Evolutionary conservation across 1,140 invertebrate species (phyloP).

Genomic region (Brachystomella parvula): DNA sequence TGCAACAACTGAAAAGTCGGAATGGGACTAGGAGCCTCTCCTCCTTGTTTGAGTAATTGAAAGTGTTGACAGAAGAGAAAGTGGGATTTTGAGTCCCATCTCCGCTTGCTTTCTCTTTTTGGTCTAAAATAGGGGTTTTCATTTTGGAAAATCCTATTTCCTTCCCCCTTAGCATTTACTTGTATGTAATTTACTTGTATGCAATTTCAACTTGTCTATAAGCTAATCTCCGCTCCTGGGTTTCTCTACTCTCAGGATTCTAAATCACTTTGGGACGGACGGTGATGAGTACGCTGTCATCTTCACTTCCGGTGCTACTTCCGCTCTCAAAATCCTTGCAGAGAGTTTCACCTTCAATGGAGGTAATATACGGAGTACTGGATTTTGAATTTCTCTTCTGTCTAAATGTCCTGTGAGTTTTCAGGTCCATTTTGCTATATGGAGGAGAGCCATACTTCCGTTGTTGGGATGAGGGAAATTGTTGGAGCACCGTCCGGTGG

Average conservation of each 20-base stretch:
- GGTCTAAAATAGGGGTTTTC: too few species aligned
- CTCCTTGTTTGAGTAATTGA: constrained; percentile 1
- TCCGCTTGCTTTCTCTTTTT: neutral
- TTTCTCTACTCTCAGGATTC: constrained; percentile 52
- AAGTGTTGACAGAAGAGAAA: constrained; percentile 3
- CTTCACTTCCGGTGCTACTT: constrained; percentile 84
- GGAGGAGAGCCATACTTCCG: constrained; percentile 90
- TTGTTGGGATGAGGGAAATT: constrained; percentile 77
- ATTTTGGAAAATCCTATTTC: too few species aligned
- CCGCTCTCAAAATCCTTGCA: constrained; percentile 68
- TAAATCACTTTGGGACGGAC: constrained; percentile 75
- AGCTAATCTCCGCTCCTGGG: neutral
- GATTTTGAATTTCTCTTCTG: neutral
- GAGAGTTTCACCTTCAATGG: constrained; percentile 54
- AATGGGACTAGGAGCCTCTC: too few species aligned
- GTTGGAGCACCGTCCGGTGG: constrained; percentile 16
- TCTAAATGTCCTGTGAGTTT: constrained; percentile 2
- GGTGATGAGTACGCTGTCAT: constrained; percentile 73
- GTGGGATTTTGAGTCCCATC: neutral
- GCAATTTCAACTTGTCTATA: too few species aligned
- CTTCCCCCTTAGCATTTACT: too few species aligned
- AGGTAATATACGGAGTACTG: constrained; percentile 29
- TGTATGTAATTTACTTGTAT: too few species aligned
- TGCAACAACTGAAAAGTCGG: too few species aligned
- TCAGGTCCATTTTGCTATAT: constrained; percentile 67